Base-by-base conservation (phyloP, 2,888 invertebrate species). In the Eilema griseolum region DNA sequence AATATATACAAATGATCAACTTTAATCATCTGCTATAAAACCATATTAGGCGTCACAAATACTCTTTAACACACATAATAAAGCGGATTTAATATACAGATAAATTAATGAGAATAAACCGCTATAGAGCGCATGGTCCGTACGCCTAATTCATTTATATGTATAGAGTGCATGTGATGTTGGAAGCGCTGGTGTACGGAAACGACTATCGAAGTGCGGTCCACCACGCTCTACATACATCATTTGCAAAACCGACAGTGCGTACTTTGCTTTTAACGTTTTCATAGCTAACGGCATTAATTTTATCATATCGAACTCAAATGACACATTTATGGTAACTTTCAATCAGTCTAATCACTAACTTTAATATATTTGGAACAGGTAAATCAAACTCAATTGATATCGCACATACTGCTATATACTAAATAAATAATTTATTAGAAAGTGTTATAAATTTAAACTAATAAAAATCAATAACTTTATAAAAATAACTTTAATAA, bases 151-250 rank as follows among this genome's bases (percentile, higher is more conserved):
- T 71, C 65, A 71, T 71, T 69, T 68, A 61, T 62, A 72, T 72
- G 72, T 73, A 77, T 77, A 69, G 67, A 79, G 71, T 69, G 16
- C 66, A 69, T 70, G 71, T 72, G 59, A 72, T 69, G 67, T 72
- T 63, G 69, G 68, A 72, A 68, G 72, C 75, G 71, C 72, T 64
- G 52, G 73, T 67, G 71, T 56, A 68, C 81, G 75, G 73, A 75
- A 73, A 83, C 83, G 73, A 76, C 75, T 66, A 72, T 73, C 72
- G 66, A 33, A 28, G 56, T 59, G 71, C 70, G 66, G 61, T 66
- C 76, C 73, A 75, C 67, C 67, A 79, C 72, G 83, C 71, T 81
- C 83, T 69, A 81, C 59, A 82, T 81, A 77, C 83, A 83, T 68
- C 76, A 75, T 83, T 81, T 75, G 72, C 83, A 41, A 70, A 70